Conservation (phyloP, 2,113 vertebrate species). For the Charina bottae region DNA sequence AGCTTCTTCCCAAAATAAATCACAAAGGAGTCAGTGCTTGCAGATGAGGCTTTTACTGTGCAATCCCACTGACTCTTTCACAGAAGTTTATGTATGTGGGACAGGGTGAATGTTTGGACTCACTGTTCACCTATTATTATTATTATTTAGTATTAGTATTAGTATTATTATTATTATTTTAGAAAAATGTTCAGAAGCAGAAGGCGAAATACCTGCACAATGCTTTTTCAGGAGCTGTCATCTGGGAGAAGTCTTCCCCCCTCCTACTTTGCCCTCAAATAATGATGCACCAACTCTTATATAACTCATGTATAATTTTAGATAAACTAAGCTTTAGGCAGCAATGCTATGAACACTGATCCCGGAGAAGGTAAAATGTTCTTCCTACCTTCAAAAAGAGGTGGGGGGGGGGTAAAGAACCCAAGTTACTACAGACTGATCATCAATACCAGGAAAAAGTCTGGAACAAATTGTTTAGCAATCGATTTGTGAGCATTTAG, state of each 20-base stretch:
- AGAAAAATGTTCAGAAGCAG: not conserved
- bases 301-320: not conserved
- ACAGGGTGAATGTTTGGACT: too few relatives aligned
- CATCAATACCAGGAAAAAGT: not conserved
- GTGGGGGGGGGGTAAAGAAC: not conserved
- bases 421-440: not conserved
- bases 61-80: not conserved
- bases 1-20: not conserved
- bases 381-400: not conserved
- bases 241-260: not conserved
- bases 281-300: not conserved
- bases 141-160: too few relatives aligned
- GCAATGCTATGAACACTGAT: not conserved
- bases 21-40: not conserved
- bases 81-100: not conserved
- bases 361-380: not conserved
- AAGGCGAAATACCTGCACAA: not conserved
- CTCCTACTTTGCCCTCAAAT: not conserved
- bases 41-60: not conserved
- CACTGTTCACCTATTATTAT: too few relatives aligned
- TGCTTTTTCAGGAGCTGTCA: not conserved
- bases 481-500: not conserved
- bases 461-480: not conserved
- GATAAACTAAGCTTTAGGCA: not conserved
- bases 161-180: too few relatives aligned